Evolutionary conservation across 2,797 vertebrate genomes (phyloP).

Genomic region (Syngnathus acus): DNA sequence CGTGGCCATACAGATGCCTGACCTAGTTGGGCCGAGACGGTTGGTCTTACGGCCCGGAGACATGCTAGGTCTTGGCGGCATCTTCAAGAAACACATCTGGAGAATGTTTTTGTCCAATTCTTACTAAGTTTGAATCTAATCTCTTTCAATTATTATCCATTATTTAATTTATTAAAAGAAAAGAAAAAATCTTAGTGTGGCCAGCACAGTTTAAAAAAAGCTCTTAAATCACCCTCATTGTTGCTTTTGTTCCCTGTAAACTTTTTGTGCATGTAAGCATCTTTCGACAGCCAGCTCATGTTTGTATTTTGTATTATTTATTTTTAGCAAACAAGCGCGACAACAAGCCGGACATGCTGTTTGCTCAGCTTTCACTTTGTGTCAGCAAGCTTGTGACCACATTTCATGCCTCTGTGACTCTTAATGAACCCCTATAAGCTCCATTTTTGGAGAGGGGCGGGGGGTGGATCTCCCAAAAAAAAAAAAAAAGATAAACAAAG

Average conservation of each 20-base stretch:
- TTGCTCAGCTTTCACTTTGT: constrained; percentile 10
- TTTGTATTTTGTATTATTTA: not conserved
- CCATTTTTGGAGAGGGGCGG: not conserved
- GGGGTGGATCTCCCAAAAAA: not conserved
- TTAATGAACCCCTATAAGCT: constrained; percentile 1
- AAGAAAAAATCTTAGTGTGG: too few species aligned
- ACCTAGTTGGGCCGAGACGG: constrained; percentile 47
- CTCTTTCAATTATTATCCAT: too few species aligned
- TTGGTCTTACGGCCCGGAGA: not conserved
- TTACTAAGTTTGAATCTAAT: too few species aligned
- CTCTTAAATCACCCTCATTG: not conserved
- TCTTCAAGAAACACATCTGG: not conserved
- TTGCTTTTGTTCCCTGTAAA: not conserved
- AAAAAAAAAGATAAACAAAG: not conserved
- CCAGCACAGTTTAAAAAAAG: not conserved
- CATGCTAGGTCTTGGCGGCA: not conserved
- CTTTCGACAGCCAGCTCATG: not conserved
- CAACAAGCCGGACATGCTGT: constrained; percentile 1
- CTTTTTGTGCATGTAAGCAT: not conserved
- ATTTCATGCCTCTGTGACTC: constrained; percentile 2
- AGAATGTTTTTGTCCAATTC: not conserved
- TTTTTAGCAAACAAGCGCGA: not conserved
- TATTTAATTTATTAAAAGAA: too few species aligned
- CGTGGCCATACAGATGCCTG: constrained; percentile 29
- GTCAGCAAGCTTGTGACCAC: constrained; percentile 4